These are phyloP conservation scores for Anarrhichthys ocellatus DNA, from an alignment of 2,113 vertebrate genomes.

Conservation along the genomic window DNA sequence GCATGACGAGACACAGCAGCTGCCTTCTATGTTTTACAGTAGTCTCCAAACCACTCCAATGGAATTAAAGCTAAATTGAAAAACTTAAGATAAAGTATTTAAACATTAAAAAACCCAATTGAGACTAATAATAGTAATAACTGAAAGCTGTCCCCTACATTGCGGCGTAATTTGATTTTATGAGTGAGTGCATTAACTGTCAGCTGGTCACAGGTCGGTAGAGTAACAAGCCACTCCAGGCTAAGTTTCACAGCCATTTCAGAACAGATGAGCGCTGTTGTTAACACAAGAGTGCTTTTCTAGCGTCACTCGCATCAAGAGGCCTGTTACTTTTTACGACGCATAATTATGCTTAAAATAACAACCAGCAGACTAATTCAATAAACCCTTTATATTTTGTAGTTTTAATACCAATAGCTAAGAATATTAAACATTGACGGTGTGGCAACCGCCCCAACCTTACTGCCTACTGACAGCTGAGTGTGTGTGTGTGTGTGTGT, in stretches of 20 bases:
- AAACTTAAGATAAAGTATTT: background rate
- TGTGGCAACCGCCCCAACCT: background rate
- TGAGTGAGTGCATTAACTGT: constrained; percentile 5
- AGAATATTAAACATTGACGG: background rate
- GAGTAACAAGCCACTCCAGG: constrained; percentile 41
- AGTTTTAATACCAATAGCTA: background rate
- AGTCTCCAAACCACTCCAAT: background rate
- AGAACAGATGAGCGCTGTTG: constrained; percentile 25
- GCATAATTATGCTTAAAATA: constrained; percentile 7
- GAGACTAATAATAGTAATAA: background rate
- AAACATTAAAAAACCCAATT: background rate
- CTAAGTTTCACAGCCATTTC: constrained; percentile 1
- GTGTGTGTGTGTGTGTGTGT: constrained; percentile 1
- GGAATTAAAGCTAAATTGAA: background rate
- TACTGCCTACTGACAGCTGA: constrained; percentile 48
- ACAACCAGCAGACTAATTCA: background rate
- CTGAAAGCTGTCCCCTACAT: background rate
- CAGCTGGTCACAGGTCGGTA: constrained; percentile 17
- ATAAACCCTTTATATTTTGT: background rate
- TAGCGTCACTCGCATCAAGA: background rate
- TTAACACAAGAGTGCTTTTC: constrained; percentile 6
- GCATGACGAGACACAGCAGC: background rate
- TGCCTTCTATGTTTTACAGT: background rate
- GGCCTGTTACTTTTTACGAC: constrained; percentile 21
- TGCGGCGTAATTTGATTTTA: background rate